Evolutionary conservation across 1,140 invertebrate genomes (phyloP), one percentile per base, ranked within the genome.

Genomic region (Scaptodrosophila lebanonensis): DNA sequence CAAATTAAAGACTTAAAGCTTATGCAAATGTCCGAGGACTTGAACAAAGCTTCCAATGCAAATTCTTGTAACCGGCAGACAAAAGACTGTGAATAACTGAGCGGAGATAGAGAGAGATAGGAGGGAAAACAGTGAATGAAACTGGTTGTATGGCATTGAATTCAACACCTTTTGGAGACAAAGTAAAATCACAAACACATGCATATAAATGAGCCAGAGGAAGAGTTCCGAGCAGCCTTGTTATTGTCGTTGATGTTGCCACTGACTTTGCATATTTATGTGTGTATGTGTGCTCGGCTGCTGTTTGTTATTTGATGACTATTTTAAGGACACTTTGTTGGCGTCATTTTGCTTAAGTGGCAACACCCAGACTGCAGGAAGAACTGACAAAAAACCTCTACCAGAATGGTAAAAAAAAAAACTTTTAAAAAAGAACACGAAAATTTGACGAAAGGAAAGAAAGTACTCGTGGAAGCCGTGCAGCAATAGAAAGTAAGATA

Each of bases 241-340:
- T 1, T n/a, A 32, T 1, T 11, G 45, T 27, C 16, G 12, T 6
- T 11, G 11, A 17, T 12, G 33, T 30, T 32, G 33, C 32, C 51
- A 56, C 50, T 62, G 63, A 56, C 27, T 42, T 47, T 22, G 13
- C 57, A 61, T 47, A 53, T 42, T 40, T 17, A 33, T 20, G 3
- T 25, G 30, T 15, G 32, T 17, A n/a, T 30, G 9, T 18, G 40
- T 38, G 39, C 36, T 33, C 45, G 64, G 15, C 12, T 33, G 32
- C 59, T 50, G 60, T 73, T 75, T 76, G 71, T 76, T 69, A 76
- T 69, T 76, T 77, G 72, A 77, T 71, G 72, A 71, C 70, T 73
- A 75, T 66, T 75, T 68, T 52, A 68, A 73, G 56, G 66, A 73
- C 70, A 68, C 66, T 72, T 79, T 59, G 53, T 52, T 60, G 50